Evolutionary conservation across 1,140 invertebrate species (phyloP).

Genomic region (Ceratina japonica): DNA sequence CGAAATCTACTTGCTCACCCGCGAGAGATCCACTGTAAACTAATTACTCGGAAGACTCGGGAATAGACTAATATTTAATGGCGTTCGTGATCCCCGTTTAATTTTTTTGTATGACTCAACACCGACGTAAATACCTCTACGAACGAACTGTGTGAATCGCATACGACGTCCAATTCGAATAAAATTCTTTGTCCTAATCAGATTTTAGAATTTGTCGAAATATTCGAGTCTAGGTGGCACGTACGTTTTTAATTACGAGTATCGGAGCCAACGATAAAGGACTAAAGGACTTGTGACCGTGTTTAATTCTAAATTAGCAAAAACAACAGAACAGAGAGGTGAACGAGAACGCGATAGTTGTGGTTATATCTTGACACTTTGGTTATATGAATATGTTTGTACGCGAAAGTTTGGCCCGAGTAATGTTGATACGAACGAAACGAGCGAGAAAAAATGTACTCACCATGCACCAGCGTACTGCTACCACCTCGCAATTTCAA

Average conservation of each 20-base stretch:
- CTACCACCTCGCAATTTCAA: slow-evolving; percentile 51
- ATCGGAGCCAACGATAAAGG: neutral
- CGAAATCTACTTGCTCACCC: too few species aligned
- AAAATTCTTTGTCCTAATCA: neutral
- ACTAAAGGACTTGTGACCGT: neutral
- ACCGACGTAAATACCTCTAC: neutral
- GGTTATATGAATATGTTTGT: slow-evolving; percentile 21
- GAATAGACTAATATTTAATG: too few species aligned
- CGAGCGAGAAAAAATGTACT: slow-evolving; percentile 22
- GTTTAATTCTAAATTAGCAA: neutral
- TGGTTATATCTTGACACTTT: slow-evolving; percentile 49
- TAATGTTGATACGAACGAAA: neutral
- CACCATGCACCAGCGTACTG: slow-evolving; percentile 54
- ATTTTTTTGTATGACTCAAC: neutral
- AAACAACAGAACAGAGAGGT: slow-evolving; percentile 14
- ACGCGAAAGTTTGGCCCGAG: neutral
- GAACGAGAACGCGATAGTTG: slow-evolving; percentile 31
- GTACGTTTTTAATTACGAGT: neutral
- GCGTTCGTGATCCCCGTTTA: neutral
- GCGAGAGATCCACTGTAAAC: too few species aligned
- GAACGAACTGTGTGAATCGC: neutral
- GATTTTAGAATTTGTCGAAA: neutral
- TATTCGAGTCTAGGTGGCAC: too few species aligned
- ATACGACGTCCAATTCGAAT: neutral
- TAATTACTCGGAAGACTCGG: too few species aligned